Base-by-base conservation (phyloP, 2,797 vertebrate genomes). In the Heteromormyrus szaboi region DNA sequence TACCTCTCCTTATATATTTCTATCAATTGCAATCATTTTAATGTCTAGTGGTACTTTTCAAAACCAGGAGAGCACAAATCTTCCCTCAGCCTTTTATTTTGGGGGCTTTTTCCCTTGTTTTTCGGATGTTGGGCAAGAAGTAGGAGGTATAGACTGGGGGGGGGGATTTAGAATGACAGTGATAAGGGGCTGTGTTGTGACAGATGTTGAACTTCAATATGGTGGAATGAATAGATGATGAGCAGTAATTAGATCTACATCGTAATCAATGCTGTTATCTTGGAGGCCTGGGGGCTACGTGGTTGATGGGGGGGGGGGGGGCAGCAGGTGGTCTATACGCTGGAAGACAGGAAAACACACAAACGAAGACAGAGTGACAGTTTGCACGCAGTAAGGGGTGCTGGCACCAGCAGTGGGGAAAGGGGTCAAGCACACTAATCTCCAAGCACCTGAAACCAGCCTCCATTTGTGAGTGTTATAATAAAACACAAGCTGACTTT, bases 191-290 rank as follows among this genome's bases (percentile, higher is more conserved):
- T 97, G 96, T 96, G 96, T 97, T 97, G 97, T 97, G 97, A 98
- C 98, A 99, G 98, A 98, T 99, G 98, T 97, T 97, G 97, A 96
- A 96, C 96, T 97, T 97, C 97, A 97, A 96, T 96, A 90, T 97
- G 96, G 97, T 96, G 97, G 98, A 98, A 99, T 98, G 98, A 99
- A 99, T 99, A 99, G 98, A 99, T 99, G 98, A 99, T 99, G 97
- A 99, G 97, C 97, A 97, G 97, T 99, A 99, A 99, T 99, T 99
- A 99, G 97, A 98, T 97, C 97, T 97, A 98, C 97, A 98, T 97
- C 97, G 97, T 97, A 99, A 99, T 99, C 98, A 99, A 98, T 99
- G 98, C 97, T 97, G 97, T 99, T 97, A 97, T 97, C 97, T 97
- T 97, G 95, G 96, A 97, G 96, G 97, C 97, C 98, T 97, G 96